phyloP scores from a whole-genome alignment of 2,113 vertebrate species.

The Morone chrysops region DNA sequence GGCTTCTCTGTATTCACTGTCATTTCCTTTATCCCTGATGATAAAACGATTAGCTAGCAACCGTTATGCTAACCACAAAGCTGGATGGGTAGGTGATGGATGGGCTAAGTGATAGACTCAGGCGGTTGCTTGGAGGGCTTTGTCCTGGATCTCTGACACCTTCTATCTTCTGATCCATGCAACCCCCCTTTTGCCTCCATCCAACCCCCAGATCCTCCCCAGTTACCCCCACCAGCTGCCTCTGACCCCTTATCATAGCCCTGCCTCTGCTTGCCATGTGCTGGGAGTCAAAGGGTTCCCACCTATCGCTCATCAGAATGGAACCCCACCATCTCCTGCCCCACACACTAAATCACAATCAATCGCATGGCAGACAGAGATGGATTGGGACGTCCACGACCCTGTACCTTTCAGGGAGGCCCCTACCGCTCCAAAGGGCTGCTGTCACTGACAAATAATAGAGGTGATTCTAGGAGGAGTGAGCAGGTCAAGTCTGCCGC shows the following conservation, averaged over 20 bases:
- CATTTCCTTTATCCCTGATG: conserved; percentile 87
- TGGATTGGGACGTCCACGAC: conserved; percentile 79
- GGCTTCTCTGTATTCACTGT: conserved; percentile 83
- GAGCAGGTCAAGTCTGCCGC: conserved; percentile 81
- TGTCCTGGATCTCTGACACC: conserved; percentile 68
- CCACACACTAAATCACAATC: conserved; percentile 77
- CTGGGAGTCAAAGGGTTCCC: conserved; percentile 78
- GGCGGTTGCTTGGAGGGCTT: conserved; percentile 58
- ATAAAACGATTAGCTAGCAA: conserved; percentile 90
- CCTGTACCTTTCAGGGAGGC: conserved; percentile 71
- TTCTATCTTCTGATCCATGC: conserved; percentile 74
- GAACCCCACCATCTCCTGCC: conserved; percentile 73
- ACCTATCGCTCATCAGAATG: conserved; percentile 78
- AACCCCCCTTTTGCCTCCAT: conserved; percentile 51
- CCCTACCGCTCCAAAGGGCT: conserved; percentile 64
- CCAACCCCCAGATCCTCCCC: conserved; percentile 47
- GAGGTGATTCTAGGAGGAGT: conserved; percentile 72
- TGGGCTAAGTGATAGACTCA: conserved; percentile 79
- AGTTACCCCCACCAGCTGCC: conserved; percentile 80
- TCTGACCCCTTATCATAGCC: conserved; percentile 77
- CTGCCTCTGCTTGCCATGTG: conserved; percentile 79
- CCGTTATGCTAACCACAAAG: conserved; percentile 86
- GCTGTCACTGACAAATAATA: conserved; percentile 84
- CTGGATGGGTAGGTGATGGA: conserved; percentile 77
- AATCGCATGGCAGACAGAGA: conserved; percentile 82